These are phyloP conservation scores for Meandrina meandrites DNA, from an alignment of 92 coral and sea anemone species.

Conservation along the genomic window DNA sequence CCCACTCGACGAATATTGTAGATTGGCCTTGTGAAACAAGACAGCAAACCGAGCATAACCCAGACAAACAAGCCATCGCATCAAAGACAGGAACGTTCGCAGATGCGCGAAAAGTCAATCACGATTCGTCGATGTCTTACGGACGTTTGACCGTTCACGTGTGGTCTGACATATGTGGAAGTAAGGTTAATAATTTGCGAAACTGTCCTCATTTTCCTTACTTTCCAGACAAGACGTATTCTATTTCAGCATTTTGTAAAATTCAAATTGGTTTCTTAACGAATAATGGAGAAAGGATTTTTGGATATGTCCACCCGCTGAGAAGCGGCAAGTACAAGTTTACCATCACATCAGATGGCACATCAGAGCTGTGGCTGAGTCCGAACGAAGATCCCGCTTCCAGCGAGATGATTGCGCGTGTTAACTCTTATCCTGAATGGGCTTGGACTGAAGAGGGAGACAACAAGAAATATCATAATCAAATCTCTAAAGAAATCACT, in stretches of 20 bases:
- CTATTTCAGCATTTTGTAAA: background rate
- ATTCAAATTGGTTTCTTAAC: background rate
- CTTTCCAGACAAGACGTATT: slow-evolving; percentile 5
- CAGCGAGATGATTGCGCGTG: slow-evolving; percentile 18
- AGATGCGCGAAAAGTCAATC: background rate
- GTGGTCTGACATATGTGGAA: slow-evolving; percentile 32
- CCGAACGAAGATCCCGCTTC: slow-evolving; percentile 15
- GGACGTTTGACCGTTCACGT: slow-evolving; percentile 24
- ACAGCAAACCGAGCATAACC: background rate
- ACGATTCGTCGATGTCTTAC: background rate
- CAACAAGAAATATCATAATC: background rate
- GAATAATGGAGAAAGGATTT: slow-evolving; percentile 18
- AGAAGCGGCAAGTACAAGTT: slow-evolving; percentile 10
- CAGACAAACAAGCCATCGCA: background rate
- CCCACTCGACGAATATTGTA: background rate
- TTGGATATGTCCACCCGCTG: slow-evolving; percentile 14
- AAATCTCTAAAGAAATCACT: slow-evolving; percentile 10
- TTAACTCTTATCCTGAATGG: background rate
- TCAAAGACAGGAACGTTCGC: background rate
- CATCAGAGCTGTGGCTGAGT: slow-evolving; percentile 36
- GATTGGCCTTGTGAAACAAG: background rate
- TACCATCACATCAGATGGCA: slow-evolving; percentile 23
- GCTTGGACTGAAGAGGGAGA: slow-evolving; percentile 24
- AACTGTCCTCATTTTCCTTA: slow-evolving; percentile 28
- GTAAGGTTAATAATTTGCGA: background rate